These are phyloP conservation scores for Drosophila kanapiae DNA, from an alignment of 1,140 invertebrate species.

Conservation along the genomic window DNA sequence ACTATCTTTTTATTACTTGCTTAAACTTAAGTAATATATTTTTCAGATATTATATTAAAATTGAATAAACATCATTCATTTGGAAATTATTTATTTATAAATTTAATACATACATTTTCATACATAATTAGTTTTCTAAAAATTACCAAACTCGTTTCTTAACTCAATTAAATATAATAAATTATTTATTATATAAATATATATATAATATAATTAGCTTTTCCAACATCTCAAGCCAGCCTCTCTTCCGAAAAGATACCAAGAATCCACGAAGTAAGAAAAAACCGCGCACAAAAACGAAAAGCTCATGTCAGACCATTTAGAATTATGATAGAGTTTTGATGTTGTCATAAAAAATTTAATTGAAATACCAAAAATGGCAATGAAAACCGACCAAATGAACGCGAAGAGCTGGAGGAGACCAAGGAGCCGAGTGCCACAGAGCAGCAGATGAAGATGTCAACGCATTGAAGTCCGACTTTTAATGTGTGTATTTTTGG, in stretches of 20 bases:
- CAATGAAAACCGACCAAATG: constrained; percentile 63
- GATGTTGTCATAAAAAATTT: constrained; percentile 84
- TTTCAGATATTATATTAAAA: no score
- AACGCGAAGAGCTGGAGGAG: constrained; percentile 3
- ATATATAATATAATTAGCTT: background rate
- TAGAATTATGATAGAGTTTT: constrained; percentile 84
- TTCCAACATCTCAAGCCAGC: constrained; percentile 9
- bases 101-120: no score
- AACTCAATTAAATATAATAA: no score
- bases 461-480: constrained; percentile 72
- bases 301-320: constrained; percentile 77
- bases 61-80: no score
- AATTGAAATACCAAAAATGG: constrained; percentile 84
- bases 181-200: no score
- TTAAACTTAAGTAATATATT: no score
- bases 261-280: constrained; percentile 34
- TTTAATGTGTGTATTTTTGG: constrained; percentile 84
- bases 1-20: no score
- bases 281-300: constrained; percentile 19
- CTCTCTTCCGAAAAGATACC: constrained; percentile 45
- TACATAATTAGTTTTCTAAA: no score
- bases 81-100: no score
- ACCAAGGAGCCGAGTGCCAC: background rate
- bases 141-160: no score
- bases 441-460: constrained; percentile 72